phyloP scores from a whole-genome alignment of 1,140 invertebrate species.

The Panagrolaimus sp. region DNA sequence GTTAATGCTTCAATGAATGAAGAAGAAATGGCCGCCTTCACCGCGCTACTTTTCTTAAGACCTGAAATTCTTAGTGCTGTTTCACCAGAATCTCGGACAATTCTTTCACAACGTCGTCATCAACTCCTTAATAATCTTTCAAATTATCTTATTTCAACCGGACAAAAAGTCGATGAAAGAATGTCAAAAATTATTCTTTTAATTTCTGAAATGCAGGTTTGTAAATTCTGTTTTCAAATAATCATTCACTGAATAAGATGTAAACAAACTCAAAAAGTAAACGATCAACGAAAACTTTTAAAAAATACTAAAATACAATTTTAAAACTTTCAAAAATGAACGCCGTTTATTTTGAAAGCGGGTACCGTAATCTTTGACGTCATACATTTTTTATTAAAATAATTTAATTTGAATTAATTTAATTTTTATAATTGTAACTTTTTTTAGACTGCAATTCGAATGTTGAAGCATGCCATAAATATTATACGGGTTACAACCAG shows the following conservation, averaged over 20 bases:
- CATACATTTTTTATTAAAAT: no score
- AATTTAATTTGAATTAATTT: no score
- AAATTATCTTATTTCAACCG: background rate
- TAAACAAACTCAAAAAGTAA: background rate
- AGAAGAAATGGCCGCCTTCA: conserved; percentile 1
- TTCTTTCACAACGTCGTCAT: background rate
- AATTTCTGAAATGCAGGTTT: conserved; percentile 10
- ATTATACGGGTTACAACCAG: conserved; percentile 7
- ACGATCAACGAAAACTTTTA: background rate
- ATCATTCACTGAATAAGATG: no score
- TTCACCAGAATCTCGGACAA: background rate
- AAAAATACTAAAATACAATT: background rate
- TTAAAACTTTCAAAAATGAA: conserved; percentile 16
- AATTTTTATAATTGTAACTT: background rate
- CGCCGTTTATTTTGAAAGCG: no score
- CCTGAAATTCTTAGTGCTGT: background rate
- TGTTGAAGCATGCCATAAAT: conserved; percentile 7
- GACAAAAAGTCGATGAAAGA: conserved; percentile 7
- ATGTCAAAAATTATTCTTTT: conserved; percentile 7
- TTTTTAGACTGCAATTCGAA: conserved; percentile 1
- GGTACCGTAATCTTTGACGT: no score
- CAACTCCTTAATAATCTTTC: conserved; percentile 1
- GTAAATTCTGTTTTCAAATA: no score
- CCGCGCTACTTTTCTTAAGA: background rate
- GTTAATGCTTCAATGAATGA: background rate